Conservation (phyloP, 2,113 vertebrate genomes). For the Callithrix jacchus region DNA sequence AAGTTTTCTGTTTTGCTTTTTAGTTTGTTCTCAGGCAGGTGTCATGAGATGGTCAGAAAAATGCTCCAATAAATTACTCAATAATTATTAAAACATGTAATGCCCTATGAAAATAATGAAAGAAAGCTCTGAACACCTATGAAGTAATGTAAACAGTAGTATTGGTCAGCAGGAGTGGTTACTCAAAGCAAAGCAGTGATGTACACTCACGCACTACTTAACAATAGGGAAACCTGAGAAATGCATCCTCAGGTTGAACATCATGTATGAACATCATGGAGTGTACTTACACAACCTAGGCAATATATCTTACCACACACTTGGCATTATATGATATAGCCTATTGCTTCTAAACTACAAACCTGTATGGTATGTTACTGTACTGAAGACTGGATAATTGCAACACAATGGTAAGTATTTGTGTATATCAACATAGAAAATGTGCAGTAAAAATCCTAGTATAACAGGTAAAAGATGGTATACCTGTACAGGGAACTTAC, state of each 20-base stretch:
- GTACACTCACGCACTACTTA: not conserved
- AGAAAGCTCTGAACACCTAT: not conserved
- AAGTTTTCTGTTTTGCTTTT: not conserved
- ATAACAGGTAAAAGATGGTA: not conserved
- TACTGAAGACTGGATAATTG: not conserved
- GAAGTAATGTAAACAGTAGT: not conserved
- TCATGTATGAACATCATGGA: not conserved
- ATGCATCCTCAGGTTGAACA: not conserved
- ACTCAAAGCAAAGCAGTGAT: not conserved
- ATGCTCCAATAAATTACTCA: not conserved
- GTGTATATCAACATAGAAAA: not conserved
- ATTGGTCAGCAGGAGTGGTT: not conserved
- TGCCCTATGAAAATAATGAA: not conserved
- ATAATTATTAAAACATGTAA: not conserved
- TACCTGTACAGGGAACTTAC: too few species aligned
- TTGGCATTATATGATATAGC: not conserved
- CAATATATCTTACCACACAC: not conserved
- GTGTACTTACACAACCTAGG: not conserved
- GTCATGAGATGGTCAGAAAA: not conserved
- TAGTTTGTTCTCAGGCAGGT: not conserved
- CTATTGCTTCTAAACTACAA: not conserved
- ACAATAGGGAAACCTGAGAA: not conserved
- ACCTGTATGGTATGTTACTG: not conserved
- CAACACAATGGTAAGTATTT: not conserved
- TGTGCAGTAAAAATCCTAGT: not conserved